These are phyloP conservation scores for Cerastoderma edule DNA, from an alignment of 2,888 invertebrate species.

Conservation along the genomic window DNA sequence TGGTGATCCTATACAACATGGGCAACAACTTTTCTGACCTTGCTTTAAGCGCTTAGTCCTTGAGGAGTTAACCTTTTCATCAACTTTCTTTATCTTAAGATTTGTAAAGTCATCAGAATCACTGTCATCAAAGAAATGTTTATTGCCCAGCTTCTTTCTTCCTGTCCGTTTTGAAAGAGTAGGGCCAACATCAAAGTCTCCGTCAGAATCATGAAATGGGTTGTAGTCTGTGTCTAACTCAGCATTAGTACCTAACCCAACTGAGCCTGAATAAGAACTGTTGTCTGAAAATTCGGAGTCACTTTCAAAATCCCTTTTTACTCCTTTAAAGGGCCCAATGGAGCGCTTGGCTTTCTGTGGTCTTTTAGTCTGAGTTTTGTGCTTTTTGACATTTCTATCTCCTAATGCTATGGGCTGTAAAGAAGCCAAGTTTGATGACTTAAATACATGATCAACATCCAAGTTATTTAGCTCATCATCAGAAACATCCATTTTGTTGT, in stretches of 20 bases:
- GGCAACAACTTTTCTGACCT: slow-evolving; percentile 51
- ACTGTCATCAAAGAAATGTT: neutral
- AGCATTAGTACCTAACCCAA: slow-evolving; percentile 14
- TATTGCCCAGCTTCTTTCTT: neutral
- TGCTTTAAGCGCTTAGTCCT: slow-evolving; percentile 44
- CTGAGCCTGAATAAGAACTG: slow-evolving; percentile 35
- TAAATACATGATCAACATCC: slow-evolving; percentile 53
- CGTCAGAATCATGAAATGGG: slow-evolving; percentile 41
- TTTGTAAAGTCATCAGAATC: slow-evolving; percentile 6
- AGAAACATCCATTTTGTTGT: slow-evolving; percentile 49
- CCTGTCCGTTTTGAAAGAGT: neutral
- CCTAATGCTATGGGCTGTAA: slow-evolving; percentile 39
- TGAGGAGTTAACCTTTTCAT: slow-evolving; percentile 16
- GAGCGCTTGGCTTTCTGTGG: slow-evolving; percentile 40
- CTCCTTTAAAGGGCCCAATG: slow-evolving; percentile 28
- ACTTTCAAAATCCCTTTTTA: slow-evolving; percentile 25
- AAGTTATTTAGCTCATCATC: slow-evolving; percentile 49
- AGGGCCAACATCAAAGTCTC: slow-evolving; percentile 35
- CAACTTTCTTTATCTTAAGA: neutral
- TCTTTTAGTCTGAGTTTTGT: slow-evolving; percentile 16
- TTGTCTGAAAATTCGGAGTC: slow-evolving; percentile 30
- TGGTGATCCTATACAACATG: slow-evolving; percentile 47
- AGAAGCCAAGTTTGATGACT: slow-evolving; percentile 37
- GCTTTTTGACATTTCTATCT: neutral
- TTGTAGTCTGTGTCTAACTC: slow-evolving; percentile 46